Percentiles rank a stretch among this genome's conserved stretches.
phyloP scores from a whole-genome alignment of 2,113 vertebrate species.

The Penelope pileata region DNA sequence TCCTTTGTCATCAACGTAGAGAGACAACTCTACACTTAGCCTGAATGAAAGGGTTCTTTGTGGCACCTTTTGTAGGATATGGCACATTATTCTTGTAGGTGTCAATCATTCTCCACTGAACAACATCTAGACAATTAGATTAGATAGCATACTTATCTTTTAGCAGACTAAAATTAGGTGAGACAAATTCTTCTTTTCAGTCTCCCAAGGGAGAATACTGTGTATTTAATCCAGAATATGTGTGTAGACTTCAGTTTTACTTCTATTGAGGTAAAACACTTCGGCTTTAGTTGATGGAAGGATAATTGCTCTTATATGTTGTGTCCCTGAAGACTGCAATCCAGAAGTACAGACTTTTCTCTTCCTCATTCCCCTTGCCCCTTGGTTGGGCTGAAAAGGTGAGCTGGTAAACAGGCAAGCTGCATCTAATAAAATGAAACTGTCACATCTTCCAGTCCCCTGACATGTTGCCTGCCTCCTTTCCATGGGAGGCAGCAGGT shows the following conservation, averaged over 20 bases:
- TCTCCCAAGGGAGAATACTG: not conserved
- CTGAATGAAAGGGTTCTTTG: not conserved
- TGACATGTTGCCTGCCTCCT: not conserved
- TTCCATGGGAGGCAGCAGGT: not conserved
- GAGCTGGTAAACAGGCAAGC: not conserved
- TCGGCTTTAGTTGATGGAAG: not conserved
- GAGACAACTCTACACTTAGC: not conserved
- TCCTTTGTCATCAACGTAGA: not conserved
- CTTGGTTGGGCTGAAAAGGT: not conserved
- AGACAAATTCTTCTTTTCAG: not conserved
- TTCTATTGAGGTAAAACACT: not conserved
- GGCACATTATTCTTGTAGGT: not conserved
- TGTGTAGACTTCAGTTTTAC: not conserved
- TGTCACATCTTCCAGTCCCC: not conserved
- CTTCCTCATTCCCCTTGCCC: not conserved
- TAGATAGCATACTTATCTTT: not conserved
- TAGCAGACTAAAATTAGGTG: not conserved
- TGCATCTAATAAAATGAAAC: not conserved
- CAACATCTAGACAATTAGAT: not conserved
- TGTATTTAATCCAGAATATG: not conserved
- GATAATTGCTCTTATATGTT: not conserved
- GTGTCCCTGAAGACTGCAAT: not conserved
- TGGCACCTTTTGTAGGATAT: not conserved
- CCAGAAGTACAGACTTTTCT: not conserved
- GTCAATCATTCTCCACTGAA: not conserved